Evolutionary conservation across 2,888 invertebrate genomes (phyloP).

Genomic region (Drosophila demipolita): DNA sequence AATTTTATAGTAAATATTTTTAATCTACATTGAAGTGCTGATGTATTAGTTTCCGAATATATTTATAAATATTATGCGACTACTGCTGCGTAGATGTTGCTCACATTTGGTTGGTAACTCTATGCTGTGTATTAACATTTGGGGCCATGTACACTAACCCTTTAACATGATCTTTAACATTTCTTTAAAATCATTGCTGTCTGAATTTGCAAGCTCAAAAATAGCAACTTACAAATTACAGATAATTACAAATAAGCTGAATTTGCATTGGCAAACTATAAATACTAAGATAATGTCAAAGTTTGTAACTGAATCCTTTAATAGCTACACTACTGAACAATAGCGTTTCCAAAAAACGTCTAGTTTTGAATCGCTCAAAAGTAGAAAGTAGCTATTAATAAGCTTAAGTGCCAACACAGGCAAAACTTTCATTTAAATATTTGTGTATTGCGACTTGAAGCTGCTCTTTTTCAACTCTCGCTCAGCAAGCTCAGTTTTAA

Average conservation of each 20-base stretch:
- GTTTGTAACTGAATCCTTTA: background rate
- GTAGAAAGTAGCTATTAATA: background rate
- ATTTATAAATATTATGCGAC: no score
- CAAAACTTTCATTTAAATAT: background rate
- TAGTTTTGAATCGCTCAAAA: background rate
- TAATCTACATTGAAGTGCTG: background rate
- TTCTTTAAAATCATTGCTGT: background rate
- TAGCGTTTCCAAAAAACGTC: background rate
- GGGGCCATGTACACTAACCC: conserved; percentile 10
- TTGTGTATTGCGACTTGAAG: conserved; percentile 13
- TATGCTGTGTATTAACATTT: conserved; percentile 28
- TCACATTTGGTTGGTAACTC: conserved; percentile 23
- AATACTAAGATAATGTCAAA: background rate
- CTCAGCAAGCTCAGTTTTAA: conserved; percentile 26
- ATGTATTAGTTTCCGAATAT: background rate
- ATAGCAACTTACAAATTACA: no score
- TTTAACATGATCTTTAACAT: conserved; percentile 43
- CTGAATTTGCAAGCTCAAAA: background rate
- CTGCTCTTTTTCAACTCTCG: conserved; percentile 9
- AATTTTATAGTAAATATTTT: background rate
- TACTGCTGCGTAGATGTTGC: conserved; percentile 14
- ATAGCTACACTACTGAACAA: background rate
- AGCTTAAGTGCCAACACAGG: background rate
- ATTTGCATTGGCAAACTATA: background rate
- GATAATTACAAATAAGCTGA: no score